These are phyloP conservation scores for Octodon degus DNA, from an alignment of 2,113 vertebrate genomes.

Conservation along the genomic window DNA sequence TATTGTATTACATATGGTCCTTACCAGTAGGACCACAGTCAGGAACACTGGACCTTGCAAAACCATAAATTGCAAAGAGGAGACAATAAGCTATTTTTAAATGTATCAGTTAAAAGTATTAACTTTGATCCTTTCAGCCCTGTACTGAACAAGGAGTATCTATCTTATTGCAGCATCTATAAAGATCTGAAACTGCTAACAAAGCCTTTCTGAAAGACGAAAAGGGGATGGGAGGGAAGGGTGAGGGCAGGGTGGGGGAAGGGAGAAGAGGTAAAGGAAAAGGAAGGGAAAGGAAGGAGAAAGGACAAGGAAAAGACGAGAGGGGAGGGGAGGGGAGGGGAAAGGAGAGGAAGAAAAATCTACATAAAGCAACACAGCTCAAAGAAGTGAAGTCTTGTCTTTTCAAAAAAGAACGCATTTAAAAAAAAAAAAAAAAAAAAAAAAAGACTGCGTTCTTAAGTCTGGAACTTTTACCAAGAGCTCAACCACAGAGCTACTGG, in stretches of 20 bases:
- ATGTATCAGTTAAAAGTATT: conserved; percentile 62
- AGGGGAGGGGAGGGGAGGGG: not conserved
- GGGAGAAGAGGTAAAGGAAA: not conserved
- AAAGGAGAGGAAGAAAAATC: not conserved
- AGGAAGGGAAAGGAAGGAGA: no score
- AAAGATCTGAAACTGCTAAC: conserved; percentile 67
- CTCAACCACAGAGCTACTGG: conserved; percentile 50
- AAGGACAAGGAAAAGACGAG: no score
- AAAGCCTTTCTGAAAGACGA: not conserved
- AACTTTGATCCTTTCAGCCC: conserved; percentile 74
- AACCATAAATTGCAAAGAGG: conserved; percentile 59
- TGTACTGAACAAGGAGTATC: conserved; percentile 48
- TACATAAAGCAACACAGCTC: conserved; percentile 60
- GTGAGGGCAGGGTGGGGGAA: no score
- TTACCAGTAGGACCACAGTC: not conserved
- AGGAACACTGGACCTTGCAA: conserved; percentile 24
- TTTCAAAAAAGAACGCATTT: not conserved
- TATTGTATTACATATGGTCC: not conserved
- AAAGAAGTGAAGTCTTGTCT: conserved; percentile 57
- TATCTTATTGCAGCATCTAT: conserved; percentile 57
- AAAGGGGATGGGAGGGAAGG: no score
- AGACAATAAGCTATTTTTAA: conserved; percentile 50
- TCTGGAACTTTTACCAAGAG: conserved; percentile 60
- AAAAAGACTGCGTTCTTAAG: conserved; percentile 59
- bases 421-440: not conserved